Conservation (phyloP, 2,113 vertebrate genomes). For the Strix uralensis region DNA sequence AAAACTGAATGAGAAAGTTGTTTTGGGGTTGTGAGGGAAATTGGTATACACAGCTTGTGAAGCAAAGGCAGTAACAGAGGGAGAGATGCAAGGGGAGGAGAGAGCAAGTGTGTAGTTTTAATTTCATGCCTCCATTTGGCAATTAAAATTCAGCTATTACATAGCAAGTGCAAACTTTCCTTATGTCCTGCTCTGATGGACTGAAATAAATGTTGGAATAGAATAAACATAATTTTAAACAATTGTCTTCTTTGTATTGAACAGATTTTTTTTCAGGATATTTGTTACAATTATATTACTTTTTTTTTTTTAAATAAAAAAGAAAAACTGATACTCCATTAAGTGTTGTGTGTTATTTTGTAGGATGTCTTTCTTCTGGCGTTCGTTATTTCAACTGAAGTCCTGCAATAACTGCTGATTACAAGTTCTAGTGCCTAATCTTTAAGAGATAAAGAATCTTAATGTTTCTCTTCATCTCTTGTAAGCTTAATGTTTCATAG, state of each 20-base stretch:
- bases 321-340: not conserved
- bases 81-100: not conserved
- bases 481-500: not conserved
- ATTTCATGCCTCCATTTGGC: not conserved
- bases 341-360: not conserved
- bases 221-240: not conserved
- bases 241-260: not conserved
- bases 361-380: not conserved
- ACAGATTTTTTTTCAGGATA: not conserved
- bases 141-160: not conserved
- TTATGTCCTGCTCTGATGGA: not conserved
- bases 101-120: not conserved
- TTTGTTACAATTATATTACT: not conserved
- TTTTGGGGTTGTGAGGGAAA: not conserved
- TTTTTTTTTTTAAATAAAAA: not conserved
- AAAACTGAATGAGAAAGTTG: not conserved
- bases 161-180: not conserved
- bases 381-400: not conserved
- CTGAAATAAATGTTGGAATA: not conserved
- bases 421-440: not conserved
- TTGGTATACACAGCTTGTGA: not conserved
- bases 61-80: not conserved
- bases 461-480: not conserved
- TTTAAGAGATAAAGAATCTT: not conserved
- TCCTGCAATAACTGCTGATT: not conserved